Base-by-base conservation (phyloP, 92 coral and sea anemone genomes). In the Zoanthus sansibaricus region DNA sequence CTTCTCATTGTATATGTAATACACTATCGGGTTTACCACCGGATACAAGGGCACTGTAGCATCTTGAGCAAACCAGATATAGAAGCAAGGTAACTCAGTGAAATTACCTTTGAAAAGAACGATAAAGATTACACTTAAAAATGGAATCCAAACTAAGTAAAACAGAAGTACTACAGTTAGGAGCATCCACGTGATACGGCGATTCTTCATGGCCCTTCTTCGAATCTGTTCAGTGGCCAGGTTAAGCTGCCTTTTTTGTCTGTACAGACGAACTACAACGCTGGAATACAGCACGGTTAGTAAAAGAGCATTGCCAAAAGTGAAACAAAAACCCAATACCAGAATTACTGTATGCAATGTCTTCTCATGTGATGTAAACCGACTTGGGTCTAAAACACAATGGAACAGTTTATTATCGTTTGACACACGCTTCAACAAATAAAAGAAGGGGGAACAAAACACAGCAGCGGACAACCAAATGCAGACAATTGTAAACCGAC, bases 71-170 rank as follows among this genome's bases (percentile, higher is more conserved):
- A 71, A 16, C 75, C 75, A 71, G 16, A 13, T 1, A 71, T 32
- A 30, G 25, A 25, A 0, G 25, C 25, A 25, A 0, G 25, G 25
- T 25, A 25, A 25, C 25, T 25, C 25, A 25, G 47, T 32, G 75
- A 32, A 6, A 45, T 15, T 31, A 71, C 16, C 4, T 2, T 30
- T 71, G 12, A 71, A 1, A 32, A 30, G 7, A 1, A 9, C 0
- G 16, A n/a, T 7, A 11, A 1, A 71, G 32, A 32, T 32, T 15
- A 11, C 9, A 12, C 32, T 17, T 2, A 7, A 14, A 17, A 1
- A 7, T 30, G 4, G 75, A 71, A 16, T 71, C 75, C 75, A 71
- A 44, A 71, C 75, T 12, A 33, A 37, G 32, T 71, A 71, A 71
- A 25, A 25, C 25, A 25, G 25, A 25, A 25, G 0, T 25, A 25